Conservation (phyloP, 1,140 invertebrate genomes). For the Musca vetustissima region DNA sequence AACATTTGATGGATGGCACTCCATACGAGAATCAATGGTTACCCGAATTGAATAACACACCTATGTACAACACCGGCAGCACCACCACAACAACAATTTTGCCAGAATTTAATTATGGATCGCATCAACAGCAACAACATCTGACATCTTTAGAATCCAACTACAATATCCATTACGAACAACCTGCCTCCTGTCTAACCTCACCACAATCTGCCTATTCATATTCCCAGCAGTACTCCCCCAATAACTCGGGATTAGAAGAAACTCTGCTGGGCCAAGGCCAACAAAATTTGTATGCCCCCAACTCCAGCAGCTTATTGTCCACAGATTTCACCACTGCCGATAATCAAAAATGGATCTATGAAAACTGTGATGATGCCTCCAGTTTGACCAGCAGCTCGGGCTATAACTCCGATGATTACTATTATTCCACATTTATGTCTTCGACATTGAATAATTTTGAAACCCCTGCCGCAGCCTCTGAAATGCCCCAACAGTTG, state of each 20-base stretch:
- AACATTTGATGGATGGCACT: background rate
- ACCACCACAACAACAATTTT: too few species aligned
- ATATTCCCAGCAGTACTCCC: background rate
- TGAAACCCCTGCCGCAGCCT: background rate
- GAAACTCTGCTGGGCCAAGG: background rate
- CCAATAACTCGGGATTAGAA: background rate
- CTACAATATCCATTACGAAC: constrained; percentile 2
- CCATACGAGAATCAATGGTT: background rate
- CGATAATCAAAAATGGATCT: constrained; percentile 33
- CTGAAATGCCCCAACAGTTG: constrained; percentile 25
- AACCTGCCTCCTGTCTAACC: background rate
- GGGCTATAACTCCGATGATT: constrained; percentile 49
- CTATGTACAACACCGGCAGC: background rate
- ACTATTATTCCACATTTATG: constrained; percentile 35
- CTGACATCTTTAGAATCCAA: background rate
- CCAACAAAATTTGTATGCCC: background rate
- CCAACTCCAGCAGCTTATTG: too few species aligned
- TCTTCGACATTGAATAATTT: background rate
- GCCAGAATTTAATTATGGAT: background rate
- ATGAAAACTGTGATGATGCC: constrained; percentile 53
- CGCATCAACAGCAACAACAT: background rate
- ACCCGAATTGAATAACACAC: background rate
- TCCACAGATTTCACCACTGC: background rate
- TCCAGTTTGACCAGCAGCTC: constrained; percentile 50
- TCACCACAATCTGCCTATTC: background rate